A percentile compares a stretch with the other conserved stretches of the same genome.
These are phyloP conservation scores for Pristionchus entomophagus DNA, from an alignment of 2,888 invertebrate genomes.

Conservation along the genomic window DNA sequence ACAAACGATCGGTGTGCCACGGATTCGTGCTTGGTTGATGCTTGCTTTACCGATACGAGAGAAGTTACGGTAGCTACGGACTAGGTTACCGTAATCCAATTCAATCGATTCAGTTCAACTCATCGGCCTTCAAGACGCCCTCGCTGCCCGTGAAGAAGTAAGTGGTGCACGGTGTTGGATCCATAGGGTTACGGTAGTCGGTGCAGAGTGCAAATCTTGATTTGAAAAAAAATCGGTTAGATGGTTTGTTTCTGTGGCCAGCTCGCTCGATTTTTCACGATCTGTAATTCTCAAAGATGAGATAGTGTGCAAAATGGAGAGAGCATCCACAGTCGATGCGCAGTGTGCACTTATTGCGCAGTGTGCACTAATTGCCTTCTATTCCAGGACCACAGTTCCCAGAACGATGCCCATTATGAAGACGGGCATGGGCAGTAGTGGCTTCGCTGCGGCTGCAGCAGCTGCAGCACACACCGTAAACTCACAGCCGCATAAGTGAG, in stretches of 20 bases:
- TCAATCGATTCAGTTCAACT: background rate
- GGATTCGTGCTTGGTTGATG: too few relatives aligned
- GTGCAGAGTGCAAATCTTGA: background rate
- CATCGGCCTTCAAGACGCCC: background rate
- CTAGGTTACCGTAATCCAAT: background rate
- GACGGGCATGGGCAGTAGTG: background rate
- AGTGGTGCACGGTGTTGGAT: background rate
- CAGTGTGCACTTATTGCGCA: too few relatives aligned
- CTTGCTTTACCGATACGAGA: too few relatives aligned
- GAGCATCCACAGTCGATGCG: too few relatives aligned
- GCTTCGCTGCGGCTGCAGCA: too few relatives aligned
- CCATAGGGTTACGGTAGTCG: too few relatives aligned
- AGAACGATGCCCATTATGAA: constrained; percentile 6
- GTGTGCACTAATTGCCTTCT: too few relatives aligned
- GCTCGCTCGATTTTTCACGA: too few relatives aligned
- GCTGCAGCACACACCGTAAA: background rate
- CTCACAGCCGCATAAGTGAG: background rate
- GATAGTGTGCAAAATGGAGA: too few relatives aligned
- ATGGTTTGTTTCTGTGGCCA: too few relatives aligned
- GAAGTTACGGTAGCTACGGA: background rate
- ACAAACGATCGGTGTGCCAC: too few relatives aligned
- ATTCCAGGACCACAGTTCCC: background rate
- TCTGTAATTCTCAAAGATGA: too few relatives aligned
- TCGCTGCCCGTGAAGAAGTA: background rate
- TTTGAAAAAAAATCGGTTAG: background rate